phyloP scores from a whole-genome alignment of 2,113 vertebrate genomes.

The Prinia subflava region DNA sequence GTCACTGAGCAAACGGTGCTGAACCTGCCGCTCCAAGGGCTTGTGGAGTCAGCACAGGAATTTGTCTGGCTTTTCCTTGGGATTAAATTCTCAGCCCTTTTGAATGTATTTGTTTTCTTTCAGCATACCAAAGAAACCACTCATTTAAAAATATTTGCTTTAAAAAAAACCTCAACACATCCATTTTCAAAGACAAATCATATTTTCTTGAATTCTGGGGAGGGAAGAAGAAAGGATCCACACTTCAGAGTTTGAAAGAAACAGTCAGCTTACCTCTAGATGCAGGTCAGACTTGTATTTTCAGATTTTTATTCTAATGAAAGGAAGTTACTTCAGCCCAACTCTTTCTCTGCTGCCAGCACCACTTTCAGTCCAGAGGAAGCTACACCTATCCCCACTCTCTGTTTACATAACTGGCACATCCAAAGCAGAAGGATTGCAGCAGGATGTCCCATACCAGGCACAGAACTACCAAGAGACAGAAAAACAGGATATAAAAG shows the following conservation, averaged over 20 bases:
- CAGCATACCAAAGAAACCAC: constrained; percentile 31
- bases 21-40: not conserved
- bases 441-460: not conserved
- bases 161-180: not conserved
- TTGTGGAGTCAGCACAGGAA: not conserved
- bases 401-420: not conserved
- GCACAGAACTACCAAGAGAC: not conserved
- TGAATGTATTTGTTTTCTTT: constrained; percentile 39
- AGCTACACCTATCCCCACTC: not conserved
- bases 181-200: not conserved
- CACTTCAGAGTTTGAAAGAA: not conserved
- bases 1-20: not conserved
- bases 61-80: not conserved
- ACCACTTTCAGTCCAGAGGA: not conserved
- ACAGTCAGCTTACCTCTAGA: not conserved
- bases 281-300: not conserved
- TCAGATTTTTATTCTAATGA: not conserved
- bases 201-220: not conserved
- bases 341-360: not conserved
- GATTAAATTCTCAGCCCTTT: constrained; percentile 20
- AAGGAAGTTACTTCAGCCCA: not conserved
- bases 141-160: constrained; percentile 31
- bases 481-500: not conserved
- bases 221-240: not conserved
- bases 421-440: not conserved